Evolutionary conservation across 2,113 vertebrate species (phyloP).

Genomic region (Entosphenus tridentatus): DNA sequence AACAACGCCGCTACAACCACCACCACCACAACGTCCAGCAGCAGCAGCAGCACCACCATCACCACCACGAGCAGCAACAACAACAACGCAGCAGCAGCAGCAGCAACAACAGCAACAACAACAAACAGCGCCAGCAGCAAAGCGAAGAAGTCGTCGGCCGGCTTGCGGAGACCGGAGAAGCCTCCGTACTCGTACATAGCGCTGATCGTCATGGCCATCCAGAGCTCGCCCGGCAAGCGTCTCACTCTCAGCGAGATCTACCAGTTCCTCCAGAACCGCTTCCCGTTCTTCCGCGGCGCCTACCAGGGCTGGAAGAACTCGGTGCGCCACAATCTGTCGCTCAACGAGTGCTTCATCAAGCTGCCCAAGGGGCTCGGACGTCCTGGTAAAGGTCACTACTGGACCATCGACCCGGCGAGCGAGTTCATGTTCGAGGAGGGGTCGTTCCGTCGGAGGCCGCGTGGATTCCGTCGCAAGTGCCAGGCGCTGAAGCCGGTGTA

Average conservation of each 20-base stretch:
- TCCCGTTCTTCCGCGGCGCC: constrained; percentile 81
- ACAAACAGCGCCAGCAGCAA: constrained; percentile 24
- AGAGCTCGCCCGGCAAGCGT: constrained; percentile 78
- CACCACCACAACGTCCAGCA: too few relatives aligned
- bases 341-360: constrained; percentile 96
- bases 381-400: constrained; percentile 90
- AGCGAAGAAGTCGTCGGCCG: constrained; percentile 74
- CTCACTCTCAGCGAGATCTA: constrained; percentile 95
- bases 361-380: constrained; percentile 76
- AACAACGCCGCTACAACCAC: too few relatives aligned
- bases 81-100: too few relatives aligned
- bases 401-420: constrained; percentile 95
- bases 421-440: constrained; percentile 99
- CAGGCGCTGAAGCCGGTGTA: constrained; percentile 96
- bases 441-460: constrained; percentile 69
- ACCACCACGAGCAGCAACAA: too few relatives aligned
- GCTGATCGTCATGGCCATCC: constrained; percentile 93
- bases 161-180: constrained; percentile 80
- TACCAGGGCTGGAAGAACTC: constrained; percentile 99
- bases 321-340: constrained; percentile 91
- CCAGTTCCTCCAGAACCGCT: constrained; percentile 80
- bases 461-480: constrained; percentile 86
- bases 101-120: too few relatives aligned
- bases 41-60: too few relatives aligned
- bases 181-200: constrained; percentile 94